Conservation (phyloP, 2,113 vertebrate species). For the Potamarius usumacintae region DNA sequence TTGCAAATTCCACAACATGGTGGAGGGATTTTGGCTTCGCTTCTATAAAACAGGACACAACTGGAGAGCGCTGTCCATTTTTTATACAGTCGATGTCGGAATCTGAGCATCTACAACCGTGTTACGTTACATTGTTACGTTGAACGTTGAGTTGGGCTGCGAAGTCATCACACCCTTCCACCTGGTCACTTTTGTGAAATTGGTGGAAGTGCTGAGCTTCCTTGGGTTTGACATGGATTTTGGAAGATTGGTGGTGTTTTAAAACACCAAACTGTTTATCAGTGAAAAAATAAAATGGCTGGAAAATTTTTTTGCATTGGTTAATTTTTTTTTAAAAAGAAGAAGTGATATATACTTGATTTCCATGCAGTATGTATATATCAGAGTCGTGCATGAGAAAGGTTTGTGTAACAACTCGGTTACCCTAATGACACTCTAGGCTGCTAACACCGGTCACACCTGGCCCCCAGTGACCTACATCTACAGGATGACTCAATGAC, state of each 20-base stretch:
- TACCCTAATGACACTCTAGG: too few species aligned
- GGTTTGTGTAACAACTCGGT: too few species aligned
- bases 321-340: neutral
- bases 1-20: too few species aligned
- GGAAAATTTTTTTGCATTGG: neutral
- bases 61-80: too few species aligned
- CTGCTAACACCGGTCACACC: too few species aligned
- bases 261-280: neutral
- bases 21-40: too few species aligned
- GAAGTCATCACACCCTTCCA: neutral
- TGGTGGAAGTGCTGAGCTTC: neutral
- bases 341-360: constrained; percentile 36
- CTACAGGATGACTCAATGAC: too few species aligned
- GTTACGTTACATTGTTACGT: too few species aligned
- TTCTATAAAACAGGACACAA: too few species aligned
- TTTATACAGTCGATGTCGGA: too few species aligned
- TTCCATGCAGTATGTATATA: constrained; percentile 30
- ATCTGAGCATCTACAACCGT: too few species aligned
- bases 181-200: neutral
- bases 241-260: neutral
- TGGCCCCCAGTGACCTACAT: too few species aligned
- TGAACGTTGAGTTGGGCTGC: neutral
- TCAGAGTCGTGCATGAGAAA: neutral
- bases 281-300: neutral
- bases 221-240: neutral